A percentile compares a stretch with the other conserved stretches of the same genome.
phyloP scores from a whole-genome alignment of 2,113 vertebrate genomes.

The Lepisosteus oculatus region DNA sequence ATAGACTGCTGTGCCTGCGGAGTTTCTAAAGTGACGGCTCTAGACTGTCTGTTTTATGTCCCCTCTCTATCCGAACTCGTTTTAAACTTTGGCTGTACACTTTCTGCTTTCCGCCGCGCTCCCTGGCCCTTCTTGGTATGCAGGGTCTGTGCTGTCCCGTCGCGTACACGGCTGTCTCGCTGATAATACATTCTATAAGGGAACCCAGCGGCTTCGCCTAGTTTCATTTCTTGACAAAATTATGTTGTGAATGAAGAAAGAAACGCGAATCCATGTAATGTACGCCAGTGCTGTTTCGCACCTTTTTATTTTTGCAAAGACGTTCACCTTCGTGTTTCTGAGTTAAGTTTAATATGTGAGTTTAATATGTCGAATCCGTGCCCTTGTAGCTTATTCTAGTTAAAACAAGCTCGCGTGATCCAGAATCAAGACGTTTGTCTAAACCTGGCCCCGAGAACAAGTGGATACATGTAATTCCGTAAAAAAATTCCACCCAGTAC shows the following conservation, averaged over 20 bases:
- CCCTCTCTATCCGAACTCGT: slow-evolving; percentile 13
- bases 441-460: no score
- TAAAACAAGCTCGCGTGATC: not conserved
- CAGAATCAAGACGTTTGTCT: no score
- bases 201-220: not conserved
- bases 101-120: slow-evolving; percentile 26
- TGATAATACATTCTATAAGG: not conserved
- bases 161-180: not conserved
- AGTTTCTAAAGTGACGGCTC: slow-evolving; percentile 9
- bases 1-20: not conserved
- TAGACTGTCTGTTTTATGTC: slow-evolving; percentile 26
- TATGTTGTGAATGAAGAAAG: not conserved
- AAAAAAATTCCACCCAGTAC: no score
- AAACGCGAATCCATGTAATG: not conserved
- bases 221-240: not conserved
- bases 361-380: no score
- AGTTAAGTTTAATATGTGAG: not conserved
- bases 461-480: no score
- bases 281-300: not conserved
- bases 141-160: slow-evolving; percentile 16
- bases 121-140: slow-evolving; percentile 18
- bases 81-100: slow-evolving; percentile 16
- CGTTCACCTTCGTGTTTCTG: not conserved
- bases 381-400: not conserved
- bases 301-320: not conserved